Percentiles rank a stretch among this genome's conserved stretches.
Conservation (phyloP, 1,140 invertebrate genomes). For the Drosophila nebulosa region DNA sequence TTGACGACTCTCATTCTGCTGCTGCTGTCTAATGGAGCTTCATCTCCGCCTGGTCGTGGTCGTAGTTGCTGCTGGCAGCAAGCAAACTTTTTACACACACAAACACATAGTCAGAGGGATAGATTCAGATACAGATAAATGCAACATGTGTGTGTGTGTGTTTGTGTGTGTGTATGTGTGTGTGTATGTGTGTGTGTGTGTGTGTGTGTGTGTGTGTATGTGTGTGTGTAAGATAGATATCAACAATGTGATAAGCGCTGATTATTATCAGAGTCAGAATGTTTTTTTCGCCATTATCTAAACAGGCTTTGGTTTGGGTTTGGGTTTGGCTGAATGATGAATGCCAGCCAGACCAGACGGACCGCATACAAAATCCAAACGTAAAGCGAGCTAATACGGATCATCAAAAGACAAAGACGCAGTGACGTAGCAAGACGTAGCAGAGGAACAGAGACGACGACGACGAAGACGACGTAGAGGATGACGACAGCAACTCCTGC, state of each 20-base stretch:
- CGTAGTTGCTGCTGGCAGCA: background rate
- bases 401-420: background rate
- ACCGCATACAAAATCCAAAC: slow-evolving; percentile 40
- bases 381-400: slow-evolving; percentile 29
- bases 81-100: background rate
- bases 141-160: slow-evolving; percentile 1
- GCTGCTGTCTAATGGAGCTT: background rate
- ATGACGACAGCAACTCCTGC: slow-evolving; percentile 14
- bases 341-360: slow-evolving; percentile 52
- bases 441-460: background rate
- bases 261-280: slow-evolving; percentile 59
- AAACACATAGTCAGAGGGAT: slow-evolving; percentile 11
- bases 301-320: slow-evolving; percentile 37
- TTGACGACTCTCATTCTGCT: slow-evolving; percentile 16
- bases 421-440: background rate
- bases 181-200: slow-evolving; percentile 14
- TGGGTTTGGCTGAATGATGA: slow-evolving; percentile 52
- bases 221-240: slow-evolving; percentile 36
- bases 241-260: slow-evolving; percentile 61
- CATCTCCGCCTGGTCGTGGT: background rate
- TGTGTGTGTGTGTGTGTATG: slow-evolving; percentile 11
- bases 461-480: too few species aligned
- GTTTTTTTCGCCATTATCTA: slow-evolving; percentile 60
- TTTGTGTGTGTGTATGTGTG: slow-evolving; percentile 6
- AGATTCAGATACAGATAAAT: slow-evolving; percentile 8